These are phyloP conservation scores for Conops quadrifasciatus DNA, from an alignment of 2,888 invertebrate genomes.

Conservation along the genomic window DNA sequence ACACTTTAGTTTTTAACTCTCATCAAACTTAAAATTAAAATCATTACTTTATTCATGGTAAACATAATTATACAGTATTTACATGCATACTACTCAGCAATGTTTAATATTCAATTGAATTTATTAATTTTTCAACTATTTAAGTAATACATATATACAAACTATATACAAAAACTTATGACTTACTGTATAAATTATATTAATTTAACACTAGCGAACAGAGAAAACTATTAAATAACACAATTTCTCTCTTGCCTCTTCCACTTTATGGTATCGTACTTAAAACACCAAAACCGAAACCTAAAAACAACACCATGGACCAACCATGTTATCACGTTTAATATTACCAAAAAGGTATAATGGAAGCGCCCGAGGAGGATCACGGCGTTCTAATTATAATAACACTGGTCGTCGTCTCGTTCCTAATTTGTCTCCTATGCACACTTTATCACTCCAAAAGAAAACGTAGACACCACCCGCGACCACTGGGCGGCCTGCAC, in stretches of 20 bases:
- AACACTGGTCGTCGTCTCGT: conserved; percentile 66
- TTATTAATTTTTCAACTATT: conserved; percentile 13
- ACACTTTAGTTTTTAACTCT: too few species aligned
- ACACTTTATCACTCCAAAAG: conserved; percentile 67
- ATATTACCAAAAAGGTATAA: conserved; percentile 57
- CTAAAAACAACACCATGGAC: background rate
- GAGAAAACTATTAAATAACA: background rate
- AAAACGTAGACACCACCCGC: conserved; percentile 65
- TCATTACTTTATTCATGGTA: background rate
- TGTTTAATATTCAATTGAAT: conserved; percentile 2
- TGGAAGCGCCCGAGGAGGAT: conserved; percentile 66
- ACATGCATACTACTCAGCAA: background rate
- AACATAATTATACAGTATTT: background rate
- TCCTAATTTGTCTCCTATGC: conserved; percentile 68
- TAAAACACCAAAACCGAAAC: background rate
- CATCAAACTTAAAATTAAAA: background rate
- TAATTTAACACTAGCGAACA: background rate
- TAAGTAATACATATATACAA: background rate
- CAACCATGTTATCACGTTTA: background rate
- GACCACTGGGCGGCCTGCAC: conserved; percentile 64
- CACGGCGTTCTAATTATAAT: conserved; percentile 66
- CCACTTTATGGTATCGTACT: background rate
- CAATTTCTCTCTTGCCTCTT: conserved; percentile 1
- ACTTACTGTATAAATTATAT: background rate
- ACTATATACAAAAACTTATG: background rate